phyloP scores from a whole-genome alignment of 2,113 vertebrate genomes.

The Oryzias woworae region DNA sequence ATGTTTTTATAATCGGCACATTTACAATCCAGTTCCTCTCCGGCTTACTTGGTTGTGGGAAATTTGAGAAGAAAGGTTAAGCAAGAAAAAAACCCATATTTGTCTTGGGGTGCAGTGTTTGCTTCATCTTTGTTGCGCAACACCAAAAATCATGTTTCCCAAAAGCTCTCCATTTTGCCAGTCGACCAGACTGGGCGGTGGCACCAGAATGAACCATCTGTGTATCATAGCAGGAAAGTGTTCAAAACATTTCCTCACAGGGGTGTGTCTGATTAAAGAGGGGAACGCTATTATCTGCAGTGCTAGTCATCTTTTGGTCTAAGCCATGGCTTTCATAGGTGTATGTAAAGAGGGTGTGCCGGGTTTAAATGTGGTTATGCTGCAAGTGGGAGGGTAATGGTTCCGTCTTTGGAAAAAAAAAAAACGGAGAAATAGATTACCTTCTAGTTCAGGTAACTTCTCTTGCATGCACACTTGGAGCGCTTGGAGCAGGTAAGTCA shows the following conservation, averaged over 20 bases:
- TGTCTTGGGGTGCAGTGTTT: conserved; percentile 23
- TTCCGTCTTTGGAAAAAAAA: not conserved
- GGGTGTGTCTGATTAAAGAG: conserved; percentile 28
- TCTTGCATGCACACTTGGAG: conserved; percentile 12
- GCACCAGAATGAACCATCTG: not conserved
- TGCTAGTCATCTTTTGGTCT: not conserved
- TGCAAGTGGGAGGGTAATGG: conserved; percentile 39
- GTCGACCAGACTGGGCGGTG: not conserved
- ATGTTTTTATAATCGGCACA: conserved; percentile 52
- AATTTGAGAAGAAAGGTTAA: conserved; percentile 3
- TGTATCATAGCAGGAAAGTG: not conserved
- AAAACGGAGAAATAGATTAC: not conserved
- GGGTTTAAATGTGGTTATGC: not conserved
- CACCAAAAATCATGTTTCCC: not conserved
- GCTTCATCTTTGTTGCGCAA: conserved; percentile 29
- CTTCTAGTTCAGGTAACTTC: conserved; percentile 33
- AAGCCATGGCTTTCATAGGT: not conserved
- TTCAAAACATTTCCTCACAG: conserved; percentile 6
- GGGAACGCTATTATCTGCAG: conserved; percentile 5
- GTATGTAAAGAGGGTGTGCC: conserved; percentile 26
- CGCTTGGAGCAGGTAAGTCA: conserved; percentile 49
- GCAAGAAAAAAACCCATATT: conserved; percentile 2
- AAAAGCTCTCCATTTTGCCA: not conserved
- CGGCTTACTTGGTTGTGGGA: conserved; percentile 19
- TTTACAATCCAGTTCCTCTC: conserved; percentile 39